These are phyloP conservation scores for Nematopogon swammerdamellus DNA, from an alignment of 2,888 invertebrate genomes.

Conservation along the genomic window DNA sequence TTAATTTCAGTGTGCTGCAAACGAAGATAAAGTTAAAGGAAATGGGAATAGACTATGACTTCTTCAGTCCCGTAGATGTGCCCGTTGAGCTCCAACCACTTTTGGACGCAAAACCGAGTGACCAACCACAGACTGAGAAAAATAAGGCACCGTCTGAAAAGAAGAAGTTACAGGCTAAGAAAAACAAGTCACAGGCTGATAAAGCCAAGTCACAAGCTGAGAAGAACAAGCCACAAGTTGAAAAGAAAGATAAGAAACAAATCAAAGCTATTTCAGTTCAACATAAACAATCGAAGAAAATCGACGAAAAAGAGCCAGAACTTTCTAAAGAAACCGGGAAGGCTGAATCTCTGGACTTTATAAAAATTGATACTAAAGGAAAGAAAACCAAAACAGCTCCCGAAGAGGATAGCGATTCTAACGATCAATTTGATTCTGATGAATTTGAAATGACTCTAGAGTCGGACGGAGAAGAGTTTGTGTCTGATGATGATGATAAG, in stretches of 20 bases:
- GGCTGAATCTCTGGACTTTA: constrained; percentile 26
- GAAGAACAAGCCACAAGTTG: too few relatives aligned
- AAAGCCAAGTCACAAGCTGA: constrained; percentile 6
- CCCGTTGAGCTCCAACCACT: constrained; percentile 25
- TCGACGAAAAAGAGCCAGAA: constrained; percentile 17
- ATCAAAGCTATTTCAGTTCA: constrained; percentile 11
- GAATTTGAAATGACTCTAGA: constrained; percentile 32
- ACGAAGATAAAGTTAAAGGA: constrained; percentile 41
- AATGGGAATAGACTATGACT: constrained; percentile 50
- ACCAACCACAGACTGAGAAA: constrained; percentile 3
- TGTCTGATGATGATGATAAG: constrained; percentile 1
- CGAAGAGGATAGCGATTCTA: constrained; percentile 26
- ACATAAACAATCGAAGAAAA: constrained; percentile 16
- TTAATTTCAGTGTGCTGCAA: constrained; percentile 29
- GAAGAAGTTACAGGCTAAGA: constrained; percentile 12
- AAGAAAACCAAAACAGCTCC: constrained; percentile 13
- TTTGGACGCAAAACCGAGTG: constrained; percentile 1
- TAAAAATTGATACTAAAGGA: constrained; percentile 16
- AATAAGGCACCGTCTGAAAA: constrained; percentile 11
- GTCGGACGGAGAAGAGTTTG: constrained; percentile 17
- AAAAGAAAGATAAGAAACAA: background rate
- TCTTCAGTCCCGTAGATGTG: constrained; percentile 47
- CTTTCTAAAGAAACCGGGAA: constrained; percentile 26
- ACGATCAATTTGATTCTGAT: constrained; percentile 36
- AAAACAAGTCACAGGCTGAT: constrained; percentile 11